Conservation (phyloP, 2,797 vertebrate species). For the Cynopterus sphinx region DNA sequence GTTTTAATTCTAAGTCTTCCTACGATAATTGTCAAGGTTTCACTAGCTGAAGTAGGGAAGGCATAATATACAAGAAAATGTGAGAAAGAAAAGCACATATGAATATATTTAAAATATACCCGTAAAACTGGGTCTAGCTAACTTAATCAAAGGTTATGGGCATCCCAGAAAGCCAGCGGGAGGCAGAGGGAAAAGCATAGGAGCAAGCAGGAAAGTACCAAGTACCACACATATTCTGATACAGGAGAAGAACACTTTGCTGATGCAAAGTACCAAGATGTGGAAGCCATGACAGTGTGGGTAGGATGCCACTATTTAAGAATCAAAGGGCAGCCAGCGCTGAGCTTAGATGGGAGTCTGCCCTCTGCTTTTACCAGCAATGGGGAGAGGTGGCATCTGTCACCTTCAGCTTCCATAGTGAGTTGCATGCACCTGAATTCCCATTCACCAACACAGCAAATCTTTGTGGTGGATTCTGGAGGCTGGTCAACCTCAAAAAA, state of each 20-base stretch:
- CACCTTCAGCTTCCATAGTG: not conserved
- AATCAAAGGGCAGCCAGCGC: not conserved
- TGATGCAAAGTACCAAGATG: not conserved
- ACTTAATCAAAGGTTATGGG: not conserved
- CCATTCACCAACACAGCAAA: not conserved
- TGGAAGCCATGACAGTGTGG: not conserved
- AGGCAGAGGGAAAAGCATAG: not conserved
- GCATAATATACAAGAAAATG: not conserved
- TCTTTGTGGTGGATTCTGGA: not conserved
- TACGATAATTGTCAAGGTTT: not conserved
- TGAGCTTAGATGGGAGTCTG: not conserved
- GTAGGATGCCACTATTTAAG: not conserved
- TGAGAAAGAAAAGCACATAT: not conserved
- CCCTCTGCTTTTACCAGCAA: not conserved
- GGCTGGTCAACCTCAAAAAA: not conserved
- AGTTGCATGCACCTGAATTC: not conserved
- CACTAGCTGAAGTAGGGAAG: not conserved
- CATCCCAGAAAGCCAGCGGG: not conserved
- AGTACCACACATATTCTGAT: too few relatives aligned
- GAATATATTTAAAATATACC: not conserved
- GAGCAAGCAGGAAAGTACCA: not conserved
- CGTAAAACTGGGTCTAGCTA: not conserved
- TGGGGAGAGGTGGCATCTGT: not conserved
- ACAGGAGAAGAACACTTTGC: too few relatives aligned
- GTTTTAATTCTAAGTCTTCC: not conserved